These are phyloP conservation scores for Ceyx margarethae DNA, from an alignment of 2,113 vertebrate species.

Conservation along the genomic window DNA sequence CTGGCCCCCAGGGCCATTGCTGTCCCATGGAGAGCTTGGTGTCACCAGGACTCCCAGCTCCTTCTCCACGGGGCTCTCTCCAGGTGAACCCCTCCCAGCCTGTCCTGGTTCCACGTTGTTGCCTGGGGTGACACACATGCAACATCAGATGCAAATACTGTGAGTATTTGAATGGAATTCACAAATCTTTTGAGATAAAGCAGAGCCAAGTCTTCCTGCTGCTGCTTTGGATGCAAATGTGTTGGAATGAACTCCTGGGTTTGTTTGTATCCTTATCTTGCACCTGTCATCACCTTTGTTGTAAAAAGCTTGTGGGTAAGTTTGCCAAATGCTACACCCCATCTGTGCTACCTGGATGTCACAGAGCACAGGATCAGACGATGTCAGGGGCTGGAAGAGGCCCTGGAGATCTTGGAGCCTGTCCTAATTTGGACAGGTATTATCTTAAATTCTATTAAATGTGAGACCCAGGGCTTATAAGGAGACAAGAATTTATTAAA, in stretches of 20 bases:
- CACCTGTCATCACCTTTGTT: conserved; percentile 55
- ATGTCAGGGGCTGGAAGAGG: no score
- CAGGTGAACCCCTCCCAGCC: no score
- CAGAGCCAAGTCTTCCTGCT: conserved; percentile 28
- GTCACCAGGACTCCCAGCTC: no score
- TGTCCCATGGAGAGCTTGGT: no score
- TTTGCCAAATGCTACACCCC: conserved; percentile 2
- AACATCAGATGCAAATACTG: conserved; percentile 49
- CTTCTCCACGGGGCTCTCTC: no score
- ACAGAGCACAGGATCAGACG: no score
- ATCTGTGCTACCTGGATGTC: conserved; percentile 43
- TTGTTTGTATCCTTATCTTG: conserved; percentile 50
- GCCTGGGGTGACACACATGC: not conserved
- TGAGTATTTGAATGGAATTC: conserved; percentile 47
- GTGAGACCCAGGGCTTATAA: no score
- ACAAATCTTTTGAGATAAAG: conserved; percentile 40
- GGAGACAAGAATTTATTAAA: no score
- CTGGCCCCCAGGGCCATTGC: no score
- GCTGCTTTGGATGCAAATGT: conserved; percentile 47
- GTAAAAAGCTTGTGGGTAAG: conserved; percentile 24
- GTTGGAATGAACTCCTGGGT: conserved; percentile 28
- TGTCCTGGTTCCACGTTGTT: not conserved
- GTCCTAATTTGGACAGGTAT: no score
- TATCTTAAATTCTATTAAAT: no score
- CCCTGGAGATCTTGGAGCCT: no score